A percentile compares a stretch with the other conserved stretches of the same genome.
These are phyloP conservation scores for Trachelipus rathkii DNA, from an alignment of 1,140 invertebrate species.

Conservation along the genomic window DNA sequence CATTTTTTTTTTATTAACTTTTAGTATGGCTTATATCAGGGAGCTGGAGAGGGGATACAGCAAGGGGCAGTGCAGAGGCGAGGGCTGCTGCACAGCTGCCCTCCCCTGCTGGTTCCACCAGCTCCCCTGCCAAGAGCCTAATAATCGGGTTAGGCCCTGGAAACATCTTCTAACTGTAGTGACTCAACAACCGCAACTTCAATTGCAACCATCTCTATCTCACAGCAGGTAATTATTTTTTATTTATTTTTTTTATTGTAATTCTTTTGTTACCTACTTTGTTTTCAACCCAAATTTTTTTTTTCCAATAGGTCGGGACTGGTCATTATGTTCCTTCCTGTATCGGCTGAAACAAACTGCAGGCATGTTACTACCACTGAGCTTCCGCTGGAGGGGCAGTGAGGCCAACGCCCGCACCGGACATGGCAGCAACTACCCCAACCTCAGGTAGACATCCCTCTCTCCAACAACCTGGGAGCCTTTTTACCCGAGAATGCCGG, in stretches of 20 bases:
- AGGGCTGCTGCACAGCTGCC: slow-evolving; percentile 63
- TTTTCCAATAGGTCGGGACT: slow-evolving; percentile 52
- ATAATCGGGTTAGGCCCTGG: slow-evolving; percentile 74
- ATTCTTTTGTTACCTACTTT: background rate
- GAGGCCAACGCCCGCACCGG: slow-evolving; percentile 66
- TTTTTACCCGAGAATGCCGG: slow-evolving; percentile 61
- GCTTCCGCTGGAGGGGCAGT: slow-evolving; percentile 39
- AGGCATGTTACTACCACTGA: slow-evolving; percentile 51
- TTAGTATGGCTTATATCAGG: slow-evolving; percentile 84
- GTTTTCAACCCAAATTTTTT: background rate
- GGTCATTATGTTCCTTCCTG: slow-evolving; percentile 78
- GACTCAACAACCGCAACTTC: slow-evolving; percentile 61
- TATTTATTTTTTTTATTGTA: slow-evolving; percentile 14
- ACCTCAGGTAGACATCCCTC: slow-evolving; percentile 68
- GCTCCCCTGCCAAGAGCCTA: slow-evolving; percentile 65
- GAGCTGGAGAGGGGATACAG: slow-evolving; percentile 51
- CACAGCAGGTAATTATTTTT: slow-evolving; percentile 62
- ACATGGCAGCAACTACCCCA: slow-evolving; percentile 74
- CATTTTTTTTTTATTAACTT: slow-evolving; percentile 45
- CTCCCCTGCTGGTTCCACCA: slow-evolving; percentile 81
- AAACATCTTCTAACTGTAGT: slow-evolving; percentile 88
- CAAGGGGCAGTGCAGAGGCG: slow-evolving; percentile 37
- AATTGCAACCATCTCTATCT: slow-evolving; percentile 62
- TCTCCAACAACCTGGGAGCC: slow-evolving; percentile 51
- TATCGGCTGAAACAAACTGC: slow-evolving; percentile 69